phyloP scores from a whole-genome alignment of 2,888 invertebrate genomes.

The Torymus aiolomorphi region DNA sequence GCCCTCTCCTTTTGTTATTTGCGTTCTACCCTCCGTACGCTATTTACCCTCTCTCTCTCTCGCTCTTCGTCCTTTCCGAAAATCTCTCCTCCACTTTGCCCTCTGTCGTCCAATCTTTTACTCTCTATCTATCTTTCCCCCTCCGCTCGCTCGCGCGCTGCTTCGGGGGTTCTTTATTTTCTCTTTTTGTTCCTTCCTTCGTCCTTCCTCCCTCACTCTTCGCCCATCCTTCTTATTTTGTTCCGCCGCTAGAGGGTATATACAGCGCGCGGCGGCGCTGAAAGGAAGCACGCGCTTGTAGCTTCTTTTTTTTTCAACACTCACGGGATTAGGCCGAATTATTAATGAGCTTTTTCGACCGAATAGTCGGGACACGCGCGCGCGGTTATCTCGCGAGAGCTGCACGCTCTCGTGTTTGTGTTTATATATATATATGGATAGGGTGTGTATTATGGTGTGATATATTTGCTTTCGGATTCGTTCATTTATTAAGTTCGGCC shows the following conservation, averaged over 20 bases:
- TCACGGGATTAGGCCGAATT: conserved; percentile 37
- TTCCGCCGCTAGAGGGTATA: no score
- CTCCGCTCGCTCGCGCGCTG: background rate
- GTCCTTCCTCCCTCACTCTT: background rate
- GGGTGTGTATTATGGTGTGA: no score
- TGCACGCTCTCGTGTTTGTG: background rate
- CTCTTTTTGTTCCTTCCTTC: background rate
- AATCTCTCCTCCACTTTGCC: background rate
- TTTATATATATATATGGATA: no score
- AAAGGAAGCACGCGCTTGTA: no score
- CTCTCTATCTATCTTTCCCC: conserved; percentile 44
- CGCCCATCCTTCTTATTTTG: conserved; percentile 11
- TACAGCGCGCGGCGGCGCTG: no score
- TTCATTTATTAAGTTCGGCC: no score
- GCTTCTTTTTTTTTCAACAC: conserved; percentile 12
- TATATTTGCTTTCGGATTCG: no score
- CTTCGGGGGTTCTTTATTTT: conserved; percentile 18
- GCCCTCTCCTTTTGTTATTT: conserved; percentile 53
- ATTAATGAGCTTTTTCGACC: conserved; percentile 39
- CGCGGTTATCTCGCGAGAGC: background rate
- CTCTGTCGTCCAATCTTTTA: conserved; percentile 46
- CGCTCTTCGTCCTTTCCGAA: background rate
- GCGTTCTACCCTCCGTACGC: conserved; percentile 30
- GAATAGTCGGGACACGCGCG: background rate
- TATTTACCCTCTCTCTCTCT: conserved; percentile 40